Evolutionary conservation across 2,797 vertebrate species (phyloP).

Genomic region (Sandelia bainsii): DNA sequence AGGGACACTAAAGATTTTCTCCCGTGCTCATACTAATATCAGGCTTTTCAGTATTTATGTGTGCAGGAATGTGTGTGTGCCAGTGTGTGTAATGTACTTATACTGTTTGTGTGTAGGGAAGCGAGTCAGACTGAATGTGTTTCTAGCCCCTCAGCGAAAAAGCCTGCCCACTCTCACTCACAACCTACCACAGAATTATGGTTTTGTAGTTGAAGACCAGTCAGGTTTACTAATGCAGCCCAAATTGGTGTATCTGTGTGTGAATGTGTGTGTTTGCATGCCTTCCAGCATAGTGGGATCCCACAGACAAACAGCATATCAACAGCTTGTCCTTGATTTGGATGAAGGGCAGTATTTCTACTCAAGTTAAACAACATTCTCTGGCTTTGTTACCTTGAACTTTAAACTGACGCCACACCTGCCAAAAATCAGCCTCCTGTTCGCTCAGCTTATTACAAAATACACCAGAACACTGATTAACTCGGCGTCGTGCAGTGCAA

Average conservation of each 20-base stretch:
- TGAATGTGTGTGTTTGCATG: constrained; percentile 33
- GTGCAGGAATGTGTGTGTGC: constrained; percentile 13
- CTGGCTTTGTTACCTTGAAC: constrained; percentile 46
- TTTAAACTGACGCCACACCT: constrained; percentile 31
- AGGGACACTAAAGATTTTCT: constrained; percentile 66
- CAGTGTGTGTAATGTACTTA: constrained; percentile 24
- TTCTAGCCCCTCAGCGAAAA: constrained; percentile 46
- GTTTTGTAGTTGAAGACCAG: constrained; percentile 64
- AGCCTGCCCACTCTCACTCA: constrained; percentile 65
- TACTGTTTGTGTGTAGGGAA: constrained; percentile 37
- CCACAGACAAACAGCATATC: constrained; percentile 35
- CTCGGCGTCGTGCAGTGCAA: constrained; percentile 23
- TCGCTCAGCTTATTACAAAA: constrained; percentile 51
- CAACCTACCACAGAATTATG: constrained; percentile 52
- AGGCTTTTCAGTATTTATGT: constrained; percentile 21
- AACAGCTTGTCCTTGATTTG: constrained; percentile 61
- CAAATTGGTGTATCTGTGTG: constrained; percentile 42
- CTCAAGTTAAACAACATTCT: constrained; percentile 36
- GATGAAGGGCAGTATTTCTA: constrained; percentile 55
- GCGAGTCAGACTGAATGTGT: constrained; percentile 58
- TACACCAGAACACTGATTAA: constrained; percentile 47
- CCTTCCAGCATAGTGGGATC: constrained; percentile 48
- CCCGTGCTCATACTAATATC: constrained; percentile 38
- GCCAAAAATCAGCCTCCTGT: constrained; percentile 22
- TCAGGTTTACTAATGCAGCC: constrained; percentile 59